phyloP scores from a whole-genome alignment of 2,113 vertebrate genomes.

The Oostethus manadensis region DNA sequence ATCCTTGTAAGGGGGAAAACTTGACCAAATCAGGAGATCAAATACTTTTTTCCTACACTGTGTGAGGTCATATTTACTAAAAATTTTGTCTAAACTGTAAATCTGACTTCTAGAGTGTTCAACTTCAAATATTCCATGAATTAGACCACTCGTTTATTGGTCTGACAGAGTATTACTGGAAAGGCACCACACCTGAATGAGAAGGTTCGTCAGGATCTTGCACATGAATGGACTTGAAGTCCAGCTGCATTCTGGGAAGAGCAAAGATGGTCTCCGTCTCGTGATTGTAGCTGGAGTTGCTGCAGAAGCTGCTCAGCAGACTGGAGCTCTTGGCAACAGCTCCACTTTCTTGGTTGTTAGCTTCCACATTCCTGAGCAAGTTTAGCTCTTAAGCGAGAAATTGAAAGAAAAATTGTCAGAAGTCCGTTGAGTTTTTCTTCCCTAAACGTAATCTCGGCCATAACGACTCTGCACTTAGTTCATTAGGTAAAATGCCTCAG shows the following conservation, averaged over 20 bases:
- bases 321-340: constrained; percentile 85
- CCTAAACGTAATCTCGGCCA: constrained; percentile 18
- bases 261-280: constrained; percentile 98
- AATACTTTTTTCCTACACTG: no score
- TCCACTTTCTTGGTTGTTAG: constrained; percentile 84
- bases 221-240: constrained; percentile 96
- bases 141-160: background rate
- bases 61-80: no score
- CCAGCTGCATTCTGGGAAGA: constrained; percentile 94
- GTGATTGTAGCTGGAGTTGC: constrained; percentile 92
- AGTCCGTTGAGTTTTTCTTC: constrained; percentile 1
- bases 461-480: background rate
- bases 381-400: constrained; percentile 79
- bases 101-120: no score
- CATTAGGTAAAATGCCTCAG: background rate
- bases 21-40: no score
- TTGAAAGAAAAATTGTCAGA: constrained; percentile 7
- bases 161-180: background rate
- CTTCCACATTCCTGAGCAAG: constrained; percentile 90
- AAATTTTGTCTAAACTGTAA: no score
- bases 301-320: constrained; percentile 87
- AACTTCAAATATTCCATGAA: background rate
- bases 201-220: constrained; percentile 92
- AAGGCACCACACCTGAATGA: constrained; percentile 71
- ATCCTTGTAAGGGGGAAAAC: no score